Evolutionary conservation across 37 sponge, comb jelly and placozoan species (phyloP), one percentile per base, ranked within the genome.

Genomic region (Hormiphora californensis): DNA sequence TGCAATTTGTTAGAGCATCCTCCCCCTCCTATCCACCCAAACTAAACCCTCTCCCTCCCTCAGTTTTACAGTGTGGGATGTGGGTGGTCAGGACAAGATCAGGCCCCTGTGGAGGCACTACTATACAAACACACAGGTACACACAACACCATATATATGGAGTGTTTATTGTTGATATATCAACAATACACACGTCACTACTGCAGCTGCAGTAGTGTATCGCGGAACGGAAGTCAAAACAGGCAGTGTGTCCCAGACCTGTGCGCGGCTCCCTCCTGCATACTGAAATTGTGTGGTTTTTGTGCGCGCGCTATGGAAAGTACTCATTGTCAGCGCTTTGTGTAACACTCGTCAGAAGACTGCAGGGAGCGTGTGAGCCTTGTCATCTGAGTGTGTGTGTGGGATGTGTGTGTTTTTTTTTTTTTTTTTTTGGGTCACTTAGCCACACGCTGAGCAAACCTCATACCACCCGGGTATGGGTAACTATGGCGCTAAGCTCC

Each of bases 61-160:
- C 41, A 67, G 69, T 38, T 88, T 91, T 61, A 91, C 89, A 15
- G 87, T 91, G 19, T 91, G 91, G 91, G 91, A 90, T 55, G 85
- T 90, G 0, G 90, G 90, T 9, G 90, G 90, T 43, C 88, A 87
- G 67, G 85, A 87, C 5, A 86, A 73, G 81, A 86, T 90, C 63
- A 57, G 90, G 55, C 90, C 73, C 15, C 63, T 90, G 11, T 90
- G 90, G 90, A 90, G 88, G 85, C 90, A 90, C 81, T 90, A 90
- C 34, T 87, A 73, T 33, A 73, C 81, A 5, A 73, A 73, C 46
- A 73, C 81, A 27, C 81, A 73, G 81, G 81, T 73, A 65, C 5
- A 15, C 53, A 15, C 15, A 49, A 9, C 15, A 17, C 9, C 9
- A 49, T 49, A 49, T 49, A 49, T 49, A 49, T 49, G 9, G 9